Percentiles rank a stretch among this genome's conserved stretches.
Evolutionary conservation across 2,113 vertebrate genomes (phyloP).

Genomic region (Panthera uncia): DNA sequence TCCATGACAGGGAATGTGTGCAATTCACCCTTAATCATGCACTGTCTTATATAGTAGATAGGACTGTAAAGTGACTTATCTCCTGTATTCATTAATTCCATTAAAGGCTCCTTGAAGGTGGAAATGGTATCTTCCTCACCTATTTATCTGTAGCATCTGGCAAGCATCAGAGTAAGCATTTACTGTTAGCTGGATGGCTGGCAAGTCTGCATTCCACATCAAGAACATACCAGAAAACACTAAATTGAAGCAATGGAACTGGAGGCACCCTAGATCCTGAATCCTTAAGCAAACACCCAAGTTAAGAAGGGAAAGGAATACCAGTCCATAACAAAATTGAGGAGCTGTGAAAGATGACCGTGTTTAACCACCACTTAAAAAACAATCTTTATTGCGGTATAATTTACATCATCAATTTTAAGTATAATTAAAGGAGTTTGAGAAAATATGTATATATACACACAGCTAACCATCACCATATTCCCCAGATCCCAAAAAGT

Average conservation of each 20-base stretch:
- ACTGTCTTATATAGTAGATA: not conserved
- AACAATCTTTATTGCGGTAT: not conserved
- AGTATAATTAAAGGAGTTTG: not conserved
- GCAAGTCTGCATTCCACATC: not conserved
- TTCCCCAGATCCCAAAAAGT: not conserved
- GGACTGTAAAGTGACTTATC: not conserved
- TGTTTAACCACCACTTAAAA: not conserved
- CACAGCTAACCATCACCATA: not conserved
- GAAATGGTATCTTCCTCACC: not conserved
- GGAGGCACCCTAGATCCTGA: not conserved
- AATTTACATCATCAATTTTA: not conserved
- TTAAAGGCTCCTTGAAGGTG: not conserved
- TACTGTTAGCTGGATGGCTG: not conserved
- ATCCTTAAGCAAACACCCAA: not conserved
- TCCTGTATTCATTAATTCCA: not conserved
- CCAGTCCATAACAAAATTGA: not conserved
- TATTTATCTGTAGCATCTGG: not conserved
- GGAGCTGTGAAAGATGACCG: not conserved
- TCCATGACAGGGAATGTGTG: not conserved
- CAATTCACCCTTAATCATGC: not conserved
- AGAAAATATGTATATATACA: not conserved
- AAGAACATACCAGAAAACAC: not conserved
- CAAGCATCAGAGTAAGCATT: not conserved
- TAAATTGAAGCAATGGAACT: rapidly evolving
- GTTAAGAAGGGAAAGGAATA: not conserved